These are phyloP conservation scores for Nephrocerus scutellatus DNA, from an alignment of 2,888 invertebrate genomes.

Conservation along the genomic window DNA sequence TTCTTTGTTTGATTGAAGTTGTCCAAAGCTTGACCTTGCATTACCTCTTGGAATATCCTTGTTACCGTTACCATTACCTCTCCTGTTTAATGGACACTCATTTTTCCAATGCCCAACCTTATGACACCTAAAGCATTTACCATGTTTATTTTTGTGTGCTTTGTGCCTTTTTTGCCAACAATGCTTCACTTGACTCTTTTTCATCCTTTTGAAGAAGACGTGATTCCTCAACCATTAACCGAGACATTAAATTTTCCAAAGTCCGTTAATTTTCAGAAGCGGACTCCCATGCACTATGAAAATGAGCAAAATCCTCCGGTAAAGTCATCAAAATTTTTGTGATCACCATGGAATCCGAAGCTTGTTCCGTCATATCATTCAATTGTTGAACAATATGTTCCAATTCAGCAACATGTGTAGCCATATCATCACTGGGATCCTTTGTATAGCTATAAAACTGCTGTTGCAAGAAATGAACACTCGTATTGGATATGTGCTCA, in stretches of 20 bases:
- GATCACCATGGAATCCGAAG: conserved; percentile 21
- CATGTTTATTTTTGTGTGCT: conserved; percentile 4
- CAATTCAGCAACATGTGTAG: conserved; percentile 17
- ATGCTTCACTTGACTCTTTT: conserved; percentile 9
- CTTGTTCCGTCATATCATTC: conserved; percentile 15
- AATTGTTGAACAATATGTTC: conserved; percentile 13
- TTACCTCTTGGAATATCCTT: too few relatives aligned
- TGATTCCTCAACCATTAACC: conserved; percentile 24
- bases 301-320: conserved; percentile 25
- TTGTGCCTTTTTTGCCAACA: too few relatives aligned
- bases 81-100: conserved; percentile 16
- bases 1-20: conserved; percentile 5
- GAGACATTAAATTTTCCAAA: conserved; percentile 22
- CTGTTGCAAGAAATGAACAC: conserved; percentile 32
- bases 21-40: conserved; percentile 10
- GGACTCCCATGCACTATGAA: conserved; percentile 23
- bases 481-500: conserved; percentile 32
- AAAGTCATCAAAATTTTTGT: conserved; percentile 25
- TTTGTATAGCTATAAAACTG: conserved; percentile 22
- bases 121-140: conserved; percentile 22
- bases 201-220: conserved; percentile 9
- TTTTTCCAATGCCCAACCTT: conserved; percentile 20
- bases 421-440: conserved; percentile 18
- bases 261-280: conserved; percentile 24
- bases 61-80: not conserved